phyloP scores from a whole-genome alignment of 2,797 vertebrate species.

The Mustela erminea region DNA sequence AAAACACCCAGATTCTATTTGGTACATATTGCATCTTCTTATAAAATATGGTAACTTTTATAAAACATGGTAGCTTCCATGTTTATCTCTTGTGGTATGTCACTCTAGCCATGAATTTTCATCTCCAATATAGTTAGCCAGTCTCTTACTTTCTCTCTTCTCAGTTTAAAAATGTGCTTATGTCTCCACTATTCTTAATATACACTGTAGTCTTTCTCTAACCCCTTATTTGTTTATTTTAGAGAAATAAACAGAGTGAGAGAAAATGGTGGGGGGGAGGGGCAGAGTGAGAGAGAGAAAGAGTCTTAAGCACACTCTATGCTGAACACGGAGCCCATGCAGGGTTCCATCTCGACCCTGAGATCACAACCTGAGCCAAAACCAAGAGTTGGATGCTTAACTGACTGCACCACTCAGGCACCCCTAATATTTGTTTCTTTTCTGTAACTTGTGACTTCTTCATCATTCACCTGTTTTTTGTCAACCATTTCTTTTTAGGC shows the following conservation, averaged over 20 bases:
- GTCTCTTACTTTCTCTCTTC: not conserved
- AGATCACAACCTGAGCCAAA: not conserved
- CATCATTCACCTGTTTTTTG: not conserved
- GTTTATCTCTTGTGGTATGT: not conserved
- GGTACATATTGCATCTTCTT: not conserved
- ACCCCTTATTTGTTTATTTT: not conserved
- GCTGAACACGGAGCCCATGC: not conserved
- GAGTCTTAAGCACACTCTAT: not conserved
- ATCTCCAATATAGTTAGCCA: not conserved
- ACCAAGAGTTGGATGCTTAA: not conserved
- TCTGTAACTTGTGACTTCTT: not conserved
- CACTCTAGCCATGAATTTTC: not conserved
- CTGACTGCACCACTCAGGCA: not conserved
- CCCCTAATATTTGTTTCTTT: not conserved
- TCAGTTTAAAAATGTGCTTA: not conserved
- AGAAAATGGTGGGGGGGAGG: not conserved
- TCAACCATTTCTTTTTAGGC: not conserved
- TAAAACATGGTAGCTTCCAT: not conserved
- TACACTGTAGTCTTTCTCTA: not conserved
- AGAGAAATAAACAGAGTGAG: not conserved
- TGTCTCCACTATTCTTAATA: not conserved
- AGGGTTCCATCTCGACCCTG: not conserved
- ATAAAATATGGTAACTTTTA: not conserved
- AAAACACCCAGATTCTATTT: not conserved
- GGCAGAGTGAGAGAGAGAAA: not conserved